Conservation (phyloP, 2,888 invertebrate species). For the Drosophila mimica region DNA sequence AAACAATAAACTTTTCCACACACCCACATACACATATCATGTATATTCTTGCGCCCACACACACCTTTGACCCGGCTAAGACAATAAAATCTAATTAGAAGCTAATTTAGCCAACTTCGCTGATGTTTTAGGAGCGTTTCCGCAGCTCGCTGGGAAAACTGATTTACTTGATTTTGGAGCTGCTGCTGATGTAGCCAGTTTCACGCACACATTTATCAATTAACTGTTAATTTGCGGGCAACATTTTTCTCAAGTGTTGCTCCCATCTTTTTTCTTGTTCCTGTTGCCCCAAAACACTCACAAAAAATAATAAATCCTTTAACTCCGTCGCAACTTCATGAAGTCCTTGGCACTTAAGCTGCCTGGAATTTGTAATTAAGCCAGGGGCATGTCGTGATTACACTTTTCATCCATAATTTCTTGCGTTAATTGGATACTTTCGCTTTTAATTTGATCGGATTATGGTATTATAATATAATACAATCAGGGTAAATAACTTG, state of each 20-base stretch:
- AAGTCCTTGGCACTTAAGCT: constrained; percentile 13
- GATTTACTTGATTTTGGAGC: constrained; percentile 44
- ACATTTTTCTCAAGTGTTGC: neutral
- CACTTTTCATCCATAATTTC: constrained; percentile 12
- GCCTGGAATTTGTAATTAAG: constrained; percentile 17
- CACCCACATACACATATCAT: constrained; percentile 12
- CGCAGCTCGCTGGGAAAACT: constrained; percentile 34
- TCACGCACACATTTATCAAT: constrained; percentile 68
- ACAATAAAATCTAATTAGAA: constrained; percentile 75
- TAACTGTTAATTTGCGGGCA: constrained; percentile 59
- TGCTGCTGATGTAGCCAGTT: constrained; percentile 11
- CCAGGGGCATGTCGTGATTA: neutral
- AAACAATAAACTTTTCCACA: neutral
- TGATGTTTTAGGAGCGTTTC: constrained; percentile 23
- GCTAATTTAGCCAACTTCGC: constrained; percentile 55
- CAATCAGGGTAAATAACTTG: neutral
- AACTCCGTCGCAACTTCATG: constrained; percentile 51
- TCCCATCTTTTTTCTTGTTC: neutral
- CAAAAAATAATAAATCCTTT: neutral
- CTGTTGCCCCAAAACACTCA: constrained; percentile 3
- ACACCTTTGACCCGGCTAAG: constrained; percentile 30
- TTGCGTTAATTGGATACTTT: constrained; percentile 17
- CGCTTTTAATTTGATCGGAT: neutral
- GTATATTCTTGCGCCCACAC: constrained; percentile 40
- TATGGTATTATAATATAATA: neutral